A percentile compares a stretch with the other conserved stretches of the same genome.
These are phyloP conservation scores for Cydia fagiglandana DNA, from an alignment of 1,140 invertebrate species.

Conservation along the genomic window DNA sequence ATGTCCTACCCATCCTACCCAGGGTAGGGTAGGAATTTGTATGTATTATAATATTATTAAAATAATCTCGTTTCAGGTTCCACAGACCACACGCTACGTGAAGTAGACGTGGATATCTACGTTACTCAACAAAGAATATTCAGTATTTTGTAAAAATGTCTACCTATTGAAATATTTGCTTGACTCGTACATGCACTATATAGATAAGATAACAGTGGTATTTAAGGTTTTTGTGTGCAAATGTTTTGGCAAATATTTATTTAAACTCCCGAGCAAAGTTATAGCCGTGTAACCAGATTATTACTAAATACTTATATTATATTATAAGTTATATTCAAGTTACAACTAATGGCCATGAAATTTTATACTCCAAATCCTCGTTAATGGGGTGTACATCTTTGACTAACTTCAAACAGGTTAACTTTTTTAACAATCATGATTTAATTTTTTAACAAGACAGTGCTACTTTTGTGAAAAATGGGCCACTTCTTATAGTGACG, in stretches of 20 bases:
- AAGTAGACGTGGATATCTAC: no score
- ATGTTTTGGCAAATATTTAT: constrained; percentile 18
- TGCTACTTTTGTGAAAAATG: no score
- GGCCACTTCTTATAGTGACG: no score
- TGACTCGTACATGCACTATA: background rate
- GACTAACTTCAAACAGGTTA: background rate
- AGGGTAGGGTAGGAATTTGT: no score
- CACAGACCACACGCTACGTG: background rate
- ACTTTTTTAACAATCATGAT: background rate
- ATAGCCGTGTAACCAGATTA: background rate
- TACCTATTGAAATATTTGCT: constrained; percentile 21
- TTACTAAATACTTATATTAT: background rate
- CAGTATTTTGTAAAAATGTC: constrained; percentile 21
- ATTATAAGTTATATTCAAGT: background rate
- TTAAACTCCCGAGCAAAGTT: background rate
- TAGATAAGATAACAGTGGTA: constrained; percentile 29
- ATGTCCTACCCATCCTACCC: no score
- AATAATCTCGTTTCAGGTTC: background rate
- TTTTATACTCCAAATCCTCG: background rate
- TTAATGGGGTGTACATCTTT: no score
- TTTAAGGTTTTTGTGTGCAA: constrained; percentile 27
- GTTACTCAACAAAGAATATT: background rate
- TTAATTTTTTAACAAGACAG: no score
- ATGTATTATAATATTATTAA: background rate
- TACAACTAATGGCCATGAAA: no score